A percentile compares a stretch with the other conserved stretches of the same genome.
These are phyloP conservation scores for Girardia tigrina DNA, from an alignment of 2,888 invertebrate species.

Conservation along the genomic window DNA sequence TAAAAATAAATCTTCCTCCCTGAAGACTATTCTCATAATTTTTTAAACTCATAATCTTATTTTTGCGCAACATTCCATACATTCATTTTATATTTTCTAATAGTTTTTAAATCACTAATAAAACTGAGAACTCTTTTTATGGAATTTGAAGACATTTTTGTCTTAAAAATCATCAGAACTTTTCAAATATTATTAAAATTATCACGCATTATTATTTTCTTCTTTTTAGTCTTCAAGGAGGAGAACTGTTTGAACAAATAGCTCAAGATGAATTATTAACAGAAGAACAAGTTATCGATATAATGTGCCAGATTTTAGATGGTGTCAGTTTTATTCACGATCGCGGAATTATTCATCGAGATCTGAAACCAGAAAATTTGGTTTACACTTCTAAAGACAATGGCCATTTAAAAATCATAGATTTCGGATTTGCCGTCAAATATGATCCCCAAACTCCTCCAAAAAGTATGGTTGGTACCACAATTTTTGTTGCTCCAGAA, in stretches of 20 bases:
- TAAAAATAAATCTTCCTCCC: too few relatives aligned
- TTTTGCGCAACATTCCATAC: too few relatives aligned
- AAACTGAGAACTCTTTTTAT: too few relatives aligned
- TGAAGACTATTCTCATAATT: too few relatives aligned
- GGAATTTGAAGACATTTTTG: too few relatives aligned
- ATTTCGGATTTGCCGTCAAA: constrained; percentile 20
- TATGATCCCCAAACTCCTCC: background rate
- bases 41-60: too few relatives aligned
- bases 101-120: too few relatives aligned
- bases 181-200: too few relatives aligned
- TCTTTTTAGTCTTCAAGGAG: background rate
- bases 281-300: background rate
- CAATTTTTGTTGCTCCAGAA: constrained; percentile 18
- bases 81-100: too few relatives aligned
- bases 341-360: constrained; percentile 18
- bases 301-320: constrained; percentile 17
- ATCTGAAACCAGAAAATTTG: constrained; percentile 27
- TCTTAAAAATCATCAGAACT: too few relatives aligned
- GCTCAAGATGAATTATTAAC: background rate
- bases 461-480: background rate
- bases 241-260: constrained; percentile 21
- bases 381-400: background rate
- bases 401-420: background rate
- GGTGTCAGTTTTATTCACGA: constrained; percentile 6
- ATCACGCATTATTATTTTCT: too few relatives aligned